Conservation (phyloP, 1,140 invertebrate species). For the Xylocopa sonorina region DNA sequence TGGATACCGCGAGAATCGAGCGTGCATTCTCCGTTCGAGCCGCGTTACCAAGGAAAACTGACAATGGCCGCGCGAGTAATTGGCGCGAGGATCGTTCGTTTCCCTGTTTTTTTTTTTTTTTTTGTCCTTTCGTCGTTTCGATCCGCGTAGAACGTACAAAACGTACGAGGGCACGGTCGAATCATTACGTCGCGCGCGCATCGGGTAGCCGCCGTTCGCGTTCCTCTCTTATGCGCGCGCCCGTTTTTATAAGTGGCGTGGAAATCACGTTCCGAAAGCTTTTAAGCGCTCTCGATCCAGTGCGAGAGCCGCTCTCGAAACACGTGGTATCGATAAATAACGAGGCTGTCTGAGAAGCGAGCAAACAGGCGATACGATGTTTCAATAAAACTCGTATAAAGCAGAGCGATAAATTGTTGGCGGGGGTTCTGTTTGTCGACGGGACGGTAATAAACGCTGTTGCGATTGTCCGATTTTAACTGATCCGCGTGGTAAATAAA, state of each 20-base stretch:
- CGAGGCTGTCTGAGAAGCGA: not conserved
- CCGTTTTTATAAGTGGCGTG: slow-evolving; percentile 7
- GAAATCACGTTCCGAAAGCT: slow-evolving; percentile 22
- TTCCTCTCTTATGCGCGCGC: not conserved
- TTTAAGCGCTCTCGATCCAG: not conserved
- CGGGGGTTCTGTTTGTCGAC: not conserved
- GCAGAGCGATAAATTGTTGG: not conserved
- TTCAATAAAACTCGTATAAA: not conserved
- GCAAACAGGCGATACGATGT: slow-evolving; percentile 4
- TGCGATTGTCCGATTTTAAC: not conserved
- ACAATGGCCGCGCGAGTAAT: no score
- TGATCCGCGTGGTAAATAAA: not conserved
- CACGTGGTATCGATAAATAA: not conserved
- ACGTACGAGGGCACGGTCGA: no score
- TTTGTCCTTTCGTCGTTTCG: no score
- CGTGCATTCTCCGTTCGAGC: slow-evolving; percentile 4
- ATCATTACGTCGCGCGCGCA: no score
- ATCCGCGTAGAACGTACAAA: no score
- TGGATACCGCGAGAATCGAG: slow-evolving; percentile 26
- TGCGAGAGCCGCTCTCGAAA: slow-evolving; percentile 1
- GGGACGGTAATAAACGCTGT: not conserved
- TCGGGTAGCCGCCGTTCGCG: no score
- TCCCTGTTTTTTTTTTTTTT: no score
- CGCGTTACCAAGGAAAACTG: not conserved
- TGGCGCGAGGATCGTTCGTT: no score